A percentile compares a stretch with the other conserved stretches of the same genome.
Conservation (phyloP, 2,797 vertebrate genomes). For the Ispidina lecontei region DNA sequence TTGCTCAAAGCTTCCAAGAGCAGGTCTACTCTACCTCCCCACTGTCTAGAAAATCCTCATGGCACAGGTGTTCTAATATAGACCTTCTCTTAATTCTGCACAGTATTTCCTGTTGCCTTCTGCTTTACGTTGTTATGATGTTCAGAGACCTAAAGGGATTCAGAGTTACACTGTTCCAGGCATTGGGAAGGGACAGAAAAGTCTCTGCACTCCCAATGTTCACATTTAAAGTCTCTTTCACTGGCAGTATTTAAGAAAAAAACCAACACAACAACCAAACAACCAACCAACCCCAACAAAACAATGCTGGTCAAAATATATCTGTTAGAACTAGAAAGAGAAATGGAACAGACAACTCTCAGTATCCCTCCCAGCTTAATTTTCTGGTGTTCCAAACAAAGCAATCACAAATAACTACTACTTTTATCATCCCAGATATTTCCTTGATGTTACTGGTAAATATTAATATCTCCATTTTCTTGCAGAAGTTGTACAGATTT, state of each 20-base stretch:
- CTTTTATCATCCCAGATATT: neutral
- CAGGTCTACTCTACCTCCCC: neutral
- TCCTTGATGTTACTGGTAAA: neutral
- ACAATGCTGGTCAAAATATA: neutral
- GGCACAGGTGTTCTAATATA: neutral
- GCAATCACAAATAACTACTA: neutral
- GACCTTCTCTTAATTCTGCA: neutral
- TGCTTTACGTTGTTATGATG: neutral
- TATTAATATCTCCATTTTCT: neutral
- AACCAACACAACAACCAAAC: neutral
- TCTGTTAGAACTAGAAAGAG: neutral
- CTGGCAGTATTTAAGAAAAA: neutral
- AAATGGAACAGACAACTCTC: neutral
- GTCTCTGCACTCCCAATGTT: neutral
- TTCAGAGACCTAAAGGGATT: neutral
- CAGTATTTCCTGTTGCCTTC: neutral
- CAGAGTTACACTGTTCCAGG: neutral
- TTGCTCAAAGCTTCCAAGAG: neutral
- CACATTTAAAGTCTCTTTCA: neutral
- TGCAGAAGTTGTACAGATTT: neutral
- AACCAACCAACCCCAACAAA: neutral
- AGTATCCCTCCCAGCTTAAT: neutral
- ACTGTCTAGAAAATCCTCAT: neutral
- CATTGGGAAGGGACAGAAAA: neutral
- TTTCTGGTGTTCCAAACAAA: neutral